A percentile compares a stretch with the other conserved stretches of the same genome.
phyloP scores from a whole-genome alignment of 2,888 invertebrate genomes.

The Drosophila infuscata region DNA sequence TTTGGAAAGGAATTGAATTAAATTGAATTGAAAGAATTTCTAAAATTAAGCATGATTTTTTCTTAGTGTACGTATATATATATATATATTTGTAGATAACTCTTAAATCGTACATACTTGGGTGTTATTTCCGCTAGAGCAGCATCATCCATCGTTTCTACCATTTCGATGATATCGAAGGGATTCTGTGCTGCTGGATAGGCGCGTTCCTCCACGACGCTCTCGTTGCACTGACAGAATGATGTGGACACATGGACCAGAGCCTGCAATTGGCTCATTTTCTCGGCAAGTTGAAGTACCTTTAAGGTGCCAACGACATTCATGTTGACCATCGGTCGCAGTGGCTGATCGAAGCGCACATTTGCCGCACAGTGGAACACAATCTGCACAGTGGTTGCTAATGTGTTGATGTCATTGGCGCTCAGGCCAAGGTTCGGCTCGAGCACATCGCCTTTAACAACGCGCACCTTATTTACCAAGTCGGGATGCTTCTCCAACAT shows the following conservation, averaged over 20 bases:
- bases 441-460: slow-evolving; percentile 89
- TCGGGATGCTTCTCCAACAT: slow-evolving; percentile 86
- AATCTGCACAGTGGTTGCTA: slow-evolving; percentile 88
- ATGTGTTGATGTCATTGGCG: slow-evolving; percentile 86
- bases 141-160: slow-evolving; percentile 89
- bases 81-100: background rate
- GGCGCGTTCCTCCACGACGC: slow-evolving; percentile 91
- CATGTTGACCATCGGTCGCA: slow-evolving; percentile 92
- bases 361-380: slow-evolving; percentile 95
- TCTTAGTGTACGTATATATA: background rate
- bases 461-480: slow-evolving; percentile 87
- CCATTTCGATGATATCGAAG: slow-evolving; percentile 88
- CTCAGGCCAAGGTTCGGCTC: slow-evolving; percentile 87
- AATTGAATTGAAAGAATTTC: background rate
- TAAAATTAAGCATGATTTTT: background rate
- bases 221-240: slow-evolving; percentile 95
- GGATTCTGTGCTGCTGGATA: slow-evolving; percentile 89
- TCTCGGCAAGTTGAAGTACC: slow-evolving; percentile 91
- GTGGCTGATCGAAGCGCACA: slow-evolving; percentile 93
- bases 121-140: slow-evolving; percentile 88
- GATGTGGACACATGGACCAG: slow-evolving; percentile 96
- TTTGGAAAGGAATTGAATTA: background rate
- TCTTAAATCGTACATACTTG: slow-evolving; percentile 85
- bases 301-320: slow-evolving; percentile 93
- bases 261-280: slow-evolving; percentile 89